A percentile compares a stretch with the other conserved stretches of the same genome.
Evolutionary conservation across 2,113 vertebrate species (phyloP).

Genomic region (Stictonetta naevosa): DNA sequence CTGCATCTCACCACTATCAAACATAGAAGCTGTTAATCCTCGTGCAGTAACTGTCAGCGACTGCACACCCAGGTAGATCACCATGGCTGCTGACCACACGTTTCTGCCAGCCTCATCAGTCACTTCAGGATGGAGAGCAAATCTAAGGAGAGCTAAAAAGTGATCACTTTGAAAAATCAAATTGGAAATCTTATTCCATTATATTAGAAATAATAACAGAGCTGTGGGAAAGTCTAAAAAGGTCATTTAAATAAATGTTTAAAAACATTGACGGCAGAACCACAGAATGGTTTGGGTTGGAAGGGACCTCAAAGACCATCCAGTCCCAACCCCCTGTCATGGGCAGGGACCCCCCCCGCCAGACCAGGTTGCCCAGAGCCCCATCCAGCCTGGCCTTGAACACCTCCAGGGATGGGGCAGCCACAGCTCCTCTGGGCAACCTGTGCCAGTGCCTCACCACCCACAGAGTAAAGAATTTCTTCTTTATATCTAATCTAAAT

Average conservation of each 20-base stretch:
- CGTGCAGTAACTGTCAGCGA: neutral
- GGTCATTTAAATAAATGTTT: neutral
- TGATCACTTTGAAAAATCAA: neutral
- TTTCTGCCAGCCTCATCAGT: neutral
- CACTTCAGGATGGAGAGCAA: neutral
- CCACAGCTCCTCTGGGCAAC: too few relatives aligned
- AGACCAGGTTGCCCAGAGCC: too few relatives aligned
- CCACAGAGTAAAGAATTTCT: too few relatives aligned
- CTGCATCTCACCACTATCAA: neutral
- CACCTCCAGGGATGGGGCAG: too few relatives aligned
- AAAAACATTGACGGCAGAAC: rapidly evolving
- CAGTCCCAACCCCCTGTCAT: too few relatives aligned
- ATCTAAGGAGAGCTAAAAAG: neutral
- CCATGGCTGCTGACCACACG: rapidly evolving
- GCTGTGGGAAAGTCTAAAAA: neutral
- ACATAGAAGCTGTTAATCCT: neutral
- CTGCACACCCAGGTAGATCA: rapidly evolving
- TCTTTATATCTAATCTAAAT: too few relatives aligned
- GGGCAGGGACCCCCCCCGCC: too few relatives aligned
- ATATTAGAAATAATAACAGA: neutral
- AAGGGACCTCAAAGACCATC: too few relatives aligned
- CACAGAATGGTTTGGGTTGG: neutral
- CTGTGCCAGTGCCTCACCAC: too few relatives aligned
- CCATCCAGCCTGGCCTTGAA: too few relatives aligned
- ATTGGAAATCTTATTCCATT: neutral